Evolutionary conservation across 2,888 invertebrate species (phyloP), one percentile per base, ranked within the genome.

Genomic region (Hydrotaea diabolus): DNA sequence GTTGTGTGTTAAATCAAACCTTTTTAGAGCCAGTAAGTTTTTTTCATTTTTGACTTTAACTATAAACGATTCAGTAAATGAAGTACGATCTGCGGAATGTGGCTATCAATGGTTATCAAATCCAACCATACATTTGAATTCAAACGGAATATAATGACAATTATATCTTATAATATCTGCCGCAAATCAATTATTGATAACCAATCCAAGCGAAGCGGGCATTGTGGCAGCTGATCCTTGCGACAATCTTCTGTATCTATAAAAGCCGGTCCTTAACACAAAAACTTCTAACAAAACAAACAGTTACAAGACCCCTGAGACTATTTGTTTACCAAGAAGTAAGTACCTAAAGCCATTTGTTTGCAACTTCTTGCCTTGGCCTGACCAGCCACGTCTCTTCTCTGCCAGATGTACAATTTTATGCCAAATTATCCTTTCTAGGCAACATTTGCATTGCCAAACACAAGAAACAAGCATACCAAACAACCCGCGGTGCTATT

Each of bases 381-480:
- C 19, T 46, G 59, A n/a, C 36, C 15, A 59, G 59, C 66, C 31
- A 55, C 46, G 7, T 13, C 55, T 2, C 43, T 73, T 53, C 43
- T 77, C 71, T 39, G 81, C 86, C 88, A 87, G 88, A 86, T 88
- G 88, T 85, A 71, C 81, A 85, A 86, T 86, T 85, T 87, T 66
- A 80, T 57, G 85, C 80, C 17, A 72, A 71, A 81, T 80, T 80
- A 78, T 71, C 31, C 66, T 59, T 80, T 9, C 2, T 7, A 4
- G 31, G 31, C 31, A 31, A 7, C 31, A 31, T 31, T 31, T 31
- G 76, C 39, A 78, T 66, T 84, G 66, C 66, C 26, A 78, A 59
- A 78, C 64, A 39, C 21, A 15, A 31, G 4, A 17, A n/a, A 46
- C 69, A 15, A 69, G 13, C 69, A 76, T 55, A 75, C 71, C 81